These are phyloP conservation scores for Syritta pipiens DNA, from an alignment of 2,888 invertebrate genomes.

Conservation along the genomic window DNA sequence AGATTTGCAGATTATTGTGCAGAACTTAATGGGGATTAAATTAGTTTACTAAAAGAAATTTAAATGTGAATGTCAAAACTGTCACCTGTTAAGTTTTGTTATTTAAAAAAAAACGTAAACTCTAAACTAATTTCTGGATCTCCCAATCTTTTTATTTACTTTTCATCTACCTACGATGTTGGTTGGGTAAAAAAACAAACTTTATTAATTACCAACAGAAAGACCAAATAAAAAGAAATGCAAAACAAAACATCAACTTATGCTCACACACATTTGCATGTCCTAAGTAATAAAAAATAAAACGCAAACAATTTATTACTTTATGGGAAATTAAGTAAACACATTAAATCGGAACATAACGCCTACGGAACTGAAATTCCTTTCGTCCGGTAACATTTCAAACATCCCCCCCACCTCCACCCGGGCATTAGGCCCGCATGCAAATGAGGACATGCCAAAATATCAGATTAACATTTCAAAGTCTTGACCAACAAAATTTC, in stretches of 20 bases:
- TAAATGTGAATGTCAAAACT: too few relatives aligned
- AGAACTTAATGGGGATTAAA: too few relatives aligned
- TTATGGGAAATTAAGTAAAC: slow-evolving; percentile 58
- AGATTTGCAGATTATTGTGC: too few relatives aligned
- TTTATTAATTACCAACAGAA: too few relatives aligned
- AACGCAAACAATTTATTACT: slow-evolving; percentile 51
- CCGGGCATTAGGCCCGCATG: slow-evolving; percentile 24
- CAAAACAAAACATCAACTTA: slow-evolving; percentile 1
- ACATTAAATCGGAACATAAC: slow-evolving; percentile 49
- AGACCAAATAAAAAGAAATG: not conserved
- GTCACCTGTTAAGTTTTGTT: too few relatives aligned
- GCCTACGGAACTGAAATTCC: slow-evolving; percentile 40
- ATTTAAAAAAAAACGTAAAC: too few relatives aligned
- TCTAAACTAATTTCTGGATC: too few relatives aligned
- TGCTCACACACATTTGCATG: slow-evolving; percentile 39
- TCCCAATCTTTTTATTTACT: too few relatives aligned
- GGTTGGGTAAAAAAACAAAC: too few relatives aligned
- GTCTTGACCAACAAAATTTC: slow-evolving; percentile 58
- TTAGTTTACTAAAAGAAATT: too few relatives aligned
- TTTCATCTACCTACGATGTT: too few relatives aligned
- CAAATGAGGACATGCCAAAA: slow-evolving; percentile 56
- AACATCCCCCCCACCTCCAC: not conserved
- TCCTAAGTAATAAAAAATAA: slow-evolving; percentile 37
- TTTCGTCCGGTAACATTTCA: slow-evolving; percentile 13
- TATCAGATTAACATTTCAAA: slow-evolving; percentile 60